Evolutionary conservation across 2,797 vertebrate genomes (phyloP), one percentile per base, ranked within the genome.

Genomic region (Tolypeutes matacus): DNA sequence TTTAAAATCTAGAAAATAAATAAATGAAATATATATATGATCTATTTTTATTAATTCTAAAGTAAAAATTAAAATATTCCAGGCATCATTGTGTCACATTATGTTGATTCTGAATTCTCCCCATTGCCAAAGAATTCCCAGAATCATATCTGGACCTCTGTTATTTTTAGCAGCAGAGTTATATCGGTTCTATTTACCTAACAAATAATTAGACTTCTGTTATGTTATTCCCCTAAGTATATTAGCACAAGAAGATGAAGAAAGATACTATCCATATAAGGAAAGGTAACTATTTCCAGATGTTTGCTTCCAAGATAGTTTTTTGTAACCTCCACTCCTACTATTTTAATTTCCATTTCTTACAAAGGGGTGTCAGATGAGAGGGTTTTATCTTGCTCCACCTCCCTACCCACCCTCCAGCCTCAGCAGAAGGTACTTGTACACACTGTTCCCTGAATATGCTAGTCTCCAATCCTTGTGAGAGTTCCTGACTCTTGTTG

Each of bases 281-380:
- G 25, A 56, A 51, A 91, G 51, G n/a, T 83, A 85, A 94, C 20
- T 42, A 18, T 76, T 97, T 95, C 64, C 95, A 96, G 89, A 96
- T 94, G 80, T 82, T 92, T 84, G 67, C 46, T 65, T 93, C 31
- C 7, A 92, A 72, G 65, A 51, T 10, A n/a, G n/a, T 9, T 65
- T 51, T 91, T 64, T 86, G 53, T 53, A 89, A 91, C 29, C 86
- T 91, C 46, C 29, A 31, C 49, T 77, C 67, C 83, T 31, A 56
- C 65, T 75, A 42, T 46, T 89, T 87, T 18, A 58, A 36, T 69
- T 86, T 82, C 70, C 62, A 53, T 42, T 87, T 70, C 81, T 81
- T 36, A 69, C 56, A 86, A 39, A 94, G 56, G 91, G 23, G 20
- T 58, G 51, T 83, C 89, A 95, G 77, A 91, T 53, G 80, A 46